Percentiles rank a stretch among this genome's conserved stretches.
Evolutionary conservation across 1,140 invertebrate genomes (phyloP).

Genomic region (Mylabris phalerata): DNA sequence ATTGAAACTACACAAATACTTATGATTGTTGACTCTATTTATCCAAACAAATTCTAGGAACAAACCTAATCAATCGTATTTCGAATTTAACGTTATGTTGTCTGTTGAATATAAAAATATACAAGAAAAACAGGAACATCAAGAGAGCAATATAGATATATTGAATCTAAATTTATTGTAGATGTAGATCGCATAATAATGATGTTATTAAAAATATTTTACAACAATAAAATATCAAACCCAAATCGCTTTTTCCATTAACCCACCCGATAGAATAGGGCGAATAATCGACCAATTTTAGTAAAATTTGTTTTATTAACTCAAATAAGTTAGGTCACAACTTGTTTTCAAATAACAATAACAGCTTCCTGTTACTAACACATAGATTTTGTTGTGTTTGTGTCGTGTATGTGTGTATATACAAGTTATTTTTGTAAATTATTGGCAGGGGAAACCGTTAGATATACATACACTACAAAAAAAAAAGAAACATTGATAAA

Average conservation of each 20-base stretch:
- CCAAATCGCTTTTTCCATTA: no score
- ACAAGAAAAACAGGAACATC: constrained; percentile 1
- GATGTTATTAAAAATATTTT: constrained; percentile 15
- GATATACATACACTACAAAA: constrained; percentile 42
- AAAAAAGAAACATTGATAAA: constrained; percentile 38
- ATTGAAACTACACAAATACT: no score
- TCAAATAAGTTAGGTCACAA: constrained; percentile 42
- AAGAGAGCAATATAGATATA: constrained; percentile 15
- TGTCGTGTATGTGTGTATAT: constrained; percentile 29
- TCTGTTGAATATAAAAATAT: no score
- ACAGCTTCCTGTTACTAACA: constrained; percentile 37
- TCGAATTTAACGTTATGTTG: no score
- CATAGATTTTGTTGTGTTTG: constrained; percentile 26
- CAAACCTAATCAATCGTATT: no score
- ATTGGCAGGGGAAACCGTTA: constrained; percentile 28
- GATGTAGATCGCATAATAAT: constrained; percentile 13
- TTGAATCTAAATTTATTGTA: constrained; percentile 15
- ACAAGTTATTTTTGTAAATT: constrained; percentile 24
- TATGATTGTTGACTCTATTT: no score
- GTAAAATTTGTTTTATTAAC: constrained; percentile 42
- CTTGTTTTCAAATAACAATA: constrained; percentile 40
- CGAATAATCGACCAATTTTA: constrained; percentile 12
- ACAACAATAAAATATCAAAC: constrained; percentile 1
- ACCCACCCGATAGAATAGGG: no score
- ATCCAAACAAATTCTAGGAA: no score